Evolutionary conservation across 2,888 invertebrate species (phyloP).

Genomic region (Tipula lateralis): DNA sequence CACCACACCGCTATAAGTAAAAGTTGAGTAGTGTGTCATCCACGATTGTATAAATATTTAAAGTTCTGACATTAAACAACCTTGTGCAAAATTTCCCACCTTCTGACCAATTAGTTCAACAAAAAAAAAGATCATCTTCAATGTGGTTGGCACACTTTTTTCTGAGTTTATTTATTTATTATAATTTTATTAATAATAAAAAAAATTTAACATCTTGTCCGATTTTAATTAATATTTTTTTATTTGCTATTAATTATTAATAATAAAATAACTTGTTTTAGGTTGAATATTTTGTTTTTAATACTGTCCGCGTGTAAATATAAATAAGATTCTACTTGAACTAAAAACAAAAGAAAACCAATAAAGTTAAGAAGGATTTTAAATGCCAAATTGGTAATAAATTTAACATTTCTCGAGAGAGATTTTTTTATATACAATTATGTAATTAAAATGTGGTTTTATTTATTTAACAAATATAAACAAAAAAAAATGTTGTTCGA

Average conservation of each 20-base stretch:
- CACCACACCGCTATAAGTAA: too few species aligned
- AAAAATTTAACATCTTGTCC: too few species aligned
- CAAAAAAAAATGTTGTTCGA: too few species aligned
- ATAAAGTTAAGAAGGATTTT: background rate
- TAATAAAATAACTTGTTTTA: background rate
- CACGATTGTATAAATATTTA: too few species aligned
- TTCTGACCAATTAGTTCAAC: background rate
- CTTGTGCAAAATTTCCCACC: background rate
- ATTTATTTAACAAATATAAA: too few species aligned
- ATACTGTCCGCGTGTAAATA: background rate
- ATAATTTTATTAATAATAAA: too few species aligned
- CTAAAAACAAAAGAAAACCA: background rate
- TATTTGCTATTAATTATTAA: background rate
- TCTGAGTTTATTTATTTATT: background rate
- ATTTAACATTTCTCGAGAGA: too few species aligned
- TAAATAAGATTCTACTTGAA: slow-evolving; percentile 1
- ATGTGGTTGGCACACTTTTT: slow-evolving; percentile 13
- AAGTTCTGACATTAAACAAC: background rate
- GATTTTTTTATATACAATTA: too few species aligned
- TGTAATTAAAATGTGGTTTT: too few species aligned
- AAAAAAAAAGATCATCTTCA: background rate
- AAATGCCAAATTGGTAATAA: background rate
- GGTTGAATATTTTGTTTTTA: background rate
- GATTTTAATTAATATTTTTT: too few species aligned
- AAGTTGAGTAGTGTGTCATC: too few species aligned